Evolutionary conservation across 30 jellyfish, hydroid and myxozoan species (phyloP), one percentile per base, ranked within the genome.

Genomic region (Cassiopea andromeda): DNA sequence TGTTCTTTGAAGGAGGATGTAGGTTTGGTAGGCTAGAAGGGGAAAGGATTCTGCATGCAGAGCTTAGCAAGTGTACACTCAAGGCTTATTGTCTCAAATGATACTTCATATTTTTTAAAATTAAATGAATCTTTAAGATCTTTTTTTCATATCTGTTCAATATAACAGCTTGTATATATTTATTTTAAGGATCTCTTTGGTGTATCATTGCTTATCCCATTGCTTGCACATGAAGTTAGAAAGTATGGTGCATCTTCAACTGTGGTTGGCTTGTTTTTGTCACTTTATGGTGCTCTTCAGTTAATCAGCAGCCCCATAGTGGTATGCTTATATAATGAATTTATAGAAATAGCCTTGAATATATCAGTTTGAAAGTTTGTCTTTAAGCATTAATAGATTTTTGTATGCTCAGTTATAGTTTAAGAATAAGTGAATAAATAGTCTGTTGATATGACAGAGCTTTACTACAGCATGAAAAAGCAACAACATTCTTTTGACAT

Each of bases 201-300:
- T 61, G 99, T 95, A 12, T 87, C 97, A 60, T 75, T 95, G 84
- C 73, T 95, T 69, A 87, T 84, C 64, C 99, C 99, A 13, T 68
- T 91, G 84, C 84, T 95, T 1, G 91, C 97, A 5, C 95, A 87
- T 46, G 98, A 88, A 67, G 99, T 97, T n/a, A 91, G 94, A 75
- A 84, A 69, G 57, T 86, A 92, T 80, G 98, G 97, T 72, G 98
- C 99, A 38, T 77, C 97, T 9, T 98, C 99, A 10, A 81, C 97
- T 9, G 57, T 75, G 73, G 93, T 95, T 69, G 99, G 99, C 15
- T 48, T 95, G 27, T 89, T 95, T 90, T 77, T 97, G 44, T 95
- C 99, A 68, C 57, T 91, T 15, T 95, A 95, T 87, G 99, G 99
- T 8, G 87, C 93, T 1, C 69, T 95, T 46, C 99, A 95, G 80